Conservation (phyloP, 23 tunicate genomes). For the Trididemnum clinides region DNA sequence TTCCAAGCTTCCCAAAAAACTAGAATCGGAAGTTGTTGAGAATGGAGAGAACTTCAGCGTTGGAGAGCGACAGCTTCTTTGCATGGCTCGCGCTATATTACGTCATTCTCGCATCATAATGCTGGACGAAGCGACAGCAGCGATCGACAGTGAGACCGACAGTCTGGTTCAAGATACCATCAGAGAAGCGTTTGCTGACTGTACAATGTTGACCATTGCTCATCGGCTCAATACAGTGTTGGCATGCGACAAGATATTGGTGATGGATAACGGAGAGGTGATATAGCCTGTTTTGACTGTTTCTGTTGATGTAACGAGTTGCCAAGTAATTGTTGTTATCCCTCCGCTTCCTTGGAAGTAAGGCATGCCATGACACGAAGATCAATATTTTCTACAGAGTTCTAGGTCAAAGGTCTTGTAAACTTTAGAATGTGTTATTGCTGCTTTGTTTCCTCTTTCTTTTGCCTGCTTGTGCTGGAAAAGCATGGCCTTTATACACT, state of each 20-base stretch:
- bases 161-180: slow-evolving; percentile 95
- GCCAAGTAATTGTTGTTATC: no score
- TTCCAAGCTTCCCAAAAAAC: slow-evolving; percentile 70
- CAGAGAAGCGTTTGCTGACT: slow-evolving; percentile 87
- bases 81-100: slow-evolving; percentile 95
- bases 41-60: slow-evolving; percentile 98
- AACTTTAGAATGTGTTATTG: no score
- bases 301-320: no score
- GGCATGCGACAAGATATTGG: slow-evolving; percentile 86
- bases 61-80: slow-evolving; percentile 88
- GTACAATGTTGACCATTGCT: slow-evolving; percentile 98
- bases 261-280: slow-evolving; percentile 95
- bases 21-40: slow-evolving; percentile 90
- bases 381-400: no score
- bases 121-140: slow-evolving; percentile 98
- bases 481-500: no score
- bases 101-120: slow-evolving; percentile 89
- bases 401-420: no score
- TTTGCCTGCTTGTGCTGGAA: no score
- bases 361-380: no score
- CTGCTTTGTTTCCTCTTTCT: no score
- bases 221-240: slow-evolving; percentile 95
- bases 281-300: no score
- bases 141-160: slow-evolving; percentile 96
- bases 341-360: no score